Percentiles rank a stretch among this genome's conserved stretches.
Evolutionary conservation across 2,888 invertebrate species (phyloP).

Genomic region (Scaptomyza polygonia): DNA sequence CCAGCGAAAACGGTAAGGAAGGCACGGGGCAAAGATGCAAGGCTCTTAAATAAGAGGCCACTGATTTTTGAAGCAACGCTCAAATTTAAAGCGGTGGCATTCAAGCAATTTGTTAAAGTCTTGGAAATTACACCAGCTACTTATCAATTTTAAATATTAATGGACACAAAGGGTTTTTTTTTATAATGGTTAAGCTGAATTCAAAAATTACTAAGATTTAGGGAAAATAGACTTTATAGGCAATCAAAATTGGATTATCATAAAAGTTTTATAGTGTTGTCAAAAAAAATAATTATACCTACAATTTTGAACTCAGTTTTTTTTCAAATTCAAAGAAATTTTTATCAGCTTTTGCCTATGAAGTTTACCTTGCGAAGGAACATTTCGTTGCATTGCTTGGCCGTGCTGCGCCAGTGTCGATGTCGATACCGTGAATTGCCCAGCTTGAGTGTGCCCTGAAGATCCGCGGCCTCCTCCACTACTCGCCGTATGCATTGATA

Average conservation of each 20-base stretch:
- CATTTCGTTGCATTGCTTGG: constrained; percentile 94
- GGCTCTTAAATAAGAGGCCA: not conserved
- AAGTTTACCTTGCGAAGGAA: constrained; percentile 92
- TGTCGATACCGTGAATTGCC: constrained; percentile 90
- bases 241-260: no score
- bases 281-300: no score
- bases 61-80: constrained; percentile 55
- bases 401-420: constrained; percentile 93
- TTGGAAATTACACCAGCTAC: constrained; percentile 14
- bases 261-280: no score
- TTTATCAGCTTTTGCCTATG: not conserved
- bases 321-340: no score
- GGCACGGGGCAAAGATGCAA: not conserved
- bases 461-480: constrained; percentile 89
- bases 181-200: not conserved
- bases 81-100: constrained; percentile 59
- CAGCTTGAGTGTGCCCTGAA: constrained; percentile 88
- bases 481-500: constrained; percentile 89
- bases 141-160: constrained; percentile 15
- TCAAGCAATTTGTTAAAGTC: constrained; percentile 11
- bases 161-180: not conserved
- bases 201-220: not conserved
- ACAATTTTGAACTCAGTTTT: no score
- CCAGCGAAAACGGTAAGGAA: constrained; percentile 7
- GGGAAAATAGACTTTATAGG: not conserved